Percentiles rank a stretch among this genome's conserved stretches.
Conservation (phyloP, 53 echinoderm and acorn worm genomes). For the Antedon mediterranea region DNA sequence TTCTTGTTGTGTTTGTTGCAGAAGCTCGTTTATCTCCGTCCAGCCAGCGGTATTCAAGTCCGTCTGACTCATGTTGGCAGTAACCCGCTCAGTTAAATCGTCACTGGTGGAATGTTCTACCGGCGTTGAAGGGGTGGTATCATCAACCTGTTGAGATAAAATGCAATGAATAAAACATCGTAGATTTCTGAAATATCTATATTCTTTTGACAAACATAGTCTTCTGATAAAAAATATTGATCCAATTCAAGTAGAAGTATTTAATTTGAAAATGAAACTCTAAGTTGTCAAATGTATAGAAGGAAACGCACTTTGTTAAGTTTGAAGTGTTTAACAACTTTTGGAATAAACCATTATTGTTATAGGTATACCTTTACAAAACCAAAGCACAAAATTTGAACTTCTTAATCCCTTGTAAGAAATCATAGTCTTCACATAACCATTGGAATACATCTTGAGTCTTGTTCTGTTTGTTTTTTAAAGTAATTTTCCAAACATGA, state of each 20-base stretch:
- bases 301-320: background rate
- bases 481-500: no score
- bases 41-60: slow-evolving; percentile 50
- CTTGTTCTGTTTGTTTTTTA: no score
- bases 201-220: background rate
- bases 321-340: background rate
- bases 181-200: background rate
- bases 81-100: background rate
- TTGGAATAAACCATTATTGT: background rate
- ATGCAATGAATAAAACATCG: background rate
- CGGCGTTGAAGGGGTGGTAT: background rate
- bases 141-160: background rate
- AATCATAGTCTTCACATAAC: no score
- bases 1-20: slow-evolving; percentile 96
- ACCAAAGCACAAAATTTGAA: no score
- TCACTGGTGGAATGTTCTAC: slow-evolving; percentile 1
- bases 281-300: background rate
- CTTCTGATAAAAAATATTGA: no score
- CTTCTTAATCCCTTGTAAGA: no score
- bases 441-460: no score
- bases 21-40: slow-evolving; percentile 88
- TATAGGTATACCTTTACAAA: background rate
- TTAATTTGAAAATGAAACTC: background rate
- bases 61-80: background rate
- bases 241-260: no score